phyloP scores from a whole-genome alignment of 2,797 vertebrate species.

The Huso huso region DNA sequence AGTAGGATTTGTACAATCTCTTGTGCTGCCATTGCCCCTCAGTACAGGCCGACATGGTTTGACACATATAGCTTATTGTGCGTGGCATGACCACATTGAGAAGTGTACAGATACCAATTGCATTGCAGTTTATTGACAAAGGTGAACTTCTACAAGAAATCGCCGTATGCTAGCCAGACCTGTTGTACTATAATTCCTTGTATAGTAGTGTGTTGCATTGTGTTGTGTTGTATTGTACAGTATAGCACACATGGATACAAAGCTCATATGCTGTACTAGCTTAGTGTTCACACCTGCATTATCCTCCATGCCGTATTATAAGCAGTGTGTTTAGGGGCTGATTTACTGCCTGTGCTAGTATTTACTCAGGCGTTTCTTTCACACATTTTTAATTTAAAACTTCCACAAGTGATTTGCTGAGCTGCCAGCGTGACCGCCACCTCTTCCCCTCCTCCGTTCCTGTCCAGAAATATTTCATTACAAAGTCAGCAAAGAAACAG shows the following conservation, averaged over 20 bases:
- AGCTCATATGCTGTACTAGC: conserved; percentile 21
- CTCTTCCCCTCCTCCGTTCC: not conserved
- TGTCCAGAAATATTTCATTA: conserved; percentile 22
- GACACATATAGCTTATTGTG: too few relatives aligned
- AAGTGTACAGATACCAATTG: too few relatives aligned
- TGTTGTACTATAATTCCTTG: too few relatives aligned
- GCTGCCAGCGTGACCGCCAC: conserved; percentile 16
- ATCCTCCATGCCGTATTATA: conserved; percentile 16
- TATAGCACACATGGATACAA: conserved; percentile 16
- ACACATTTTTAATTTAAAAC: conserved; percentile 28
- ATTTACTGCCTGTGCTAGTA: conserved; percentile 13
- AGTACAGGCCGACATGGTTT: too few relatives aligned
- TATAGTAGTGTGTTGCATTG: too few relatives aligned
- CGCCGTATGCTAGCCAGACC: too few relatives aligned
- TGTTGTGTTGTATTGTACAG: too few relatives aligned
- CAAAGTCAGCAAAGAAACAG: conserved; percentile 8
- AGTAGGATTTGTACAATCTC: too few relatives aligned
- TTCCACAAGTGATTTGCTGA: conserved; percentile 26
- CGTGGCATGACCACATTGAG: too few relatives aligned
- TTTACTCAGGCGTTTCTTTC: conserved; percentile 19
- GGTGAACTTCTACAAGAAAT: too few relatives aligned
- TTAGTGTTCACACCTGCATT: conserved; percentile 6
- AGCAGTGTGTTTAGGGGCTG: conserved; percentile 21
- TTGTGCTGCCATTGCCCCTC: too few relatives aligned
- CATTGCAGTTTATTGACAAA: too few relatives aligned